Base-by-base conservation (phyloP, 2,113 vertebrate genomes). In the Hemibagrus wyckioides region DNA sequence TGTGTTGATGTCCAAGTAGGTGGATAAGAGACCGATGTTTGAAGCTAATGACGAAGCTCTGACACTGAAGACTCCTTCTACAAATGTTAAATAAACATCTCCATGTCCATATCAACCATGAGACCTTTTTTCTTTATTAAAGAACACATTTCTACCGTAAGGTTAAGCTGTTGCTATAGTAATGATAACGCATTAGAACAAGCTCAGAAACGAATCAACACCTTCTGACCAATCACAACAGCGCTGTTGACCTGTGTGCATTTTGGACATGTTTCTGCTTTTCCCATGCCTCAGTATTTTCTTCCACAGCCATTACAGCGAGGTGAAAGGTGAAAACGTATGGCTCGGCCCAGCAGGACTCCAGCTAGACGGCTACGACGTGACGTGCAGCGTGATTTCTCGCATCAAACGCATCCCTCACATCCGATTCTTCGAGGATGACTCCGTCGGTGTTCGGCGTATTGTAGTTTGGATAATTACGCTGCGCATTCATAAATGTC, bases 401-500 rank as follows among this genome's bases (percentile, higher is more conserved):
- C 57, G 1, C 36, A 15, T n/a, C 17, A 59, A 41, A 39, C 15
- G 23, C 39, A 50, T 83, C 41, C 30, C 77, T 36, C 17, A 36
- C 4, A 19, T 39, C 10, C 10, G 30, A 36, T 80, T 36, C 6
- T 1, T 56, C 6, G 17, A 69, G 41, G 82, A 52, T 3, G 21
- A 61, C 28, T 41, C 28, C 71, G 9, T 41, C 30, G 39, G 59
- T 14, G 9, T 21, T 54, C 14, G 21, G 57, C 59, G 19, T 41
- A 54, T 61, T 81, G 21, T 21, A 59, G 69, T 30, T 59, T 54
- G 56, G 19, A 83, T 56, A 44, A 83, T 83, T 75, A 73, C 69
- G n/a, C 41, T 10, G 39, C 65, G 21, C 59, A 67, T 90, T 79
- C 17, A 87, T 89, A 85, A 92, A 92, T 63, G 85, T 85, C 85